These are phyloP conservation scores for Aplysina aerophoba DNA, from an alignment of 37 sponge, comb jelly and placozoan genomes.

Conservation along the genomic window DNA sequence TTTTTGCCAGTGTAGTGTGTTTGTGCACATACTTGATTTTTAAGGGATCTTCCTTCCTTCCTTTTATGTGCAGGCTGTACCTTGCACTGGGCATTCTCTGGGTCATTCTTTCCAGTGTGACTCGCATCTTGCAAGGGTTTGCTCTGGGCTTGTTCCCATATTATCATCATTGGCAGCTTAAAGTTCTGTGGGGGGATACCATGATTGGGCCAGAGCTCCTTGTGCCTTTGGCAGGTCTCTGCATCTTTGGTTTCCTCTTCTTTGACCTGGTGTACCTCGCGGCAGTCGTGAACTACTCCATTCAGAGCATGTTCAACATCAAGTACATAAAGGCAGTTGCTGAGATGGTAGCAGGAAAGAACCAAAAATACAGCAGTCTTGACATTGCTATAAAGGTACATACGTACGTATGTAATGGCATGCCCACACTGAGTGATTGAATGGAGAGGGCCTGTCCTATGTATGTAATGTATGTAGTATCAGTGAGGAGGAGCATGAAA, in stretches of 20 bases:
- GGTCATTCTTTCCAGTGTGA: slow-evolving; percentile 51
- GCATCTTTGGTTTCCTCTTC: slow-evolving; percentile 61
- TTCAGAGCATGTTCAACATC: slow-evolving; percentile 77
- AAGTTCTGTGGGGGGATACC: not conserved
- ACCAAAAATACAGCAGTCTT: slow-evolving; percentile 31
- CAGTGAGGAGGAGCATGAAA: too few species aligned
- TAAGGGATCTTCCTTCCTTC: too few species aligned
- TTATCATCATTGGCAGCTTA: not conserved
- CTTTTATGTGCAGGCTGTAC: slow-evolving; percentile 30
- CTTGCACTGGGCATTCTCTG: slow-evolving; percentile 40
- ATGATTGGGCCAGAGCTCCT: slow-evolving; percentile 1
- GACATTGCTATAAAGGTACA: slow-evolving; percentile 68
- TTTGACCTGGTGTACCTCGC: slow-evolving; percentile 72
- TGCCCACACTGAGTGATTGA: too few species aligned
- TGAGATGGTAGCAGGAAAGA: slow-evolving; percentile 42
- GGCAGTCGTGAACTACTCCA: slow-evolving; percentile 69
- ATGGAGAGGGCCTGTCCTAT: too few species aligned
- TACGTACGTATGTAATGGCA: too few species aligned
- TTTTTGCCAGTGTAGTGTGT: too few species aligned
- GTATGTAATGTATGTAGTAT: too few species aligned
- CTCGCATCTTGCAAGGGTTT: slow-evolving; percentile 45
- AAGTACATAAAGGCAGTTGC: slow-evolving; percentile 52
- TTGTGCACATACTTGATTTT: too few species aligned
- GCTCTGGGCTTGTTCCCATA: slow-evolving; percentile 31
- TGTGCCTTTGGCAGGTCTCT: slow-evolving; percentile 18